Evolutionary conservation across 1,140 invertebrate genomes (phyloP).

Genomic region (Drosophila oshimai): DNA sequence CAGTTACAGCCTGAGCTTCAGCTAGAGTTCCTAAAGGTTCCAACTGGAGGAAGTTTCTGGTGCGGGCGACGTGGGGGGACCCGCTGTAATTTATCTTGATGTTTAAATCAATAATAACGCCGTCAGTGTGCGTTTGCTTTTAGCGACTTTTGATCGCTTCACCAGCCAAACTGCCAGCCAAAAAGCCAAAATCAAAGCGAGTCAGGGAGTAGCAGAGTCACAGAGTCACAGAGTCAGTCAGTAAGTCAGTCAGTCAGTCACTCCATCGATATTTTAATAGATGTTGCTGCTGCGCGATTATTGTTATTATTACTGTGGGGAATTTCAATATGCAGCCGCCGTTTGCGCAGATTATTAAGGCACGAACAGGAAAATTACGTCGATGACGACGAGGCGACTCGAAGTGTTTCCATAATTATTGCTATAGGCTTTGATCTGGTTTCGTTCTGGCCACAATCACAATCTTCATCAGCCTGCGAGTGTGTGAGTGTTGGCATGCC

Average conservation of each 20-base stretch:
- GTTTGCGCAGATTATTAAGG: conserved; percentile 72
- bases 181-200: conserved; percentile 10
- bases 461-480: background rate
- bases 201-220: conserved; percentile 13
- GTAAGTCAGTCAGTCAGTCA: conserved; percentile 34
- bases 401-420: conserved; percentile 70
- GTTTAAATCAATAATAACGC: conserved; percentile 82
- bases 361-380: conserved; percentile 59
- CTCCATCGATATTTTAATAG: conserved; percentile 52
- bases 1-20: conserved; percentile 1
- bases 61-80: conserved; percentile 15
- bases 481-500: conserved; percentile 40
- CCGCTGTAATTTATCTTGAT: conserved; percentile 81
- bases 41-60: background rate
- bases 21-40: conserved; percentile 28
- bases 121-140: conserved; percentile 71
- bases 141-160: conserved; percentile 59
- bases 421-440: conserved; percentile 76
- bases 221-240: conserved; percentile 17
- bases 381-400: conserved; percentile 40
- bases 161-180: conserved; percentile 25
- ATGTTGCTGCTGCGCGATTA: conserved; percentile 52
- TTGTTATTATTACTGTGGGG: conserved; percentile 56
- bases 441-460: conserved; percentile 50
- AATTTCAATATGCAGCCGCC: conserved; percentile 69